Conservation (phyloP, 2,113 vertebrate genomes). For the Oreochromis aureus region DNA sequence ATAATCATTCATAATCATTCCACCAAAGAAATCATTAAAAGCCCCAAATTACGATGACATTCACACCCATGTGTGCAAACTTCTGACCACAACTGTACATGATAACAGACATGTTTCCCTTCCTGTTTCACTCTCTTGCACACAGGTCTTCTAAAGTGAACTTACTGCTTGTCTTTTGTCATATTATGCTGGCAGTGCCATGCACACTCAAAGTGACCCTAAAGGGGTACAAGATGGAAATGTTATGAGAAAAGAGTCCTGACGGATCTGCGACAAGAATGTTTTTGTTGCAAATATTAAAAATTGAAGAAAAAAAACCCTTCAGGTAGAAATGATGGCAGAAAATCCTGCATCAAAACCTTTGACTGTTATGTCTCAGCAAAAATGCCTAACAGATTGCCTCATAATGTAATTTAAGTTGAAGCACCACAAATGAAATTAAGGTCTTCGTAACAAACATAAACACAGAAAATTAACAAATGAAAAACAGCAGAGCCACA, state of each 20-base stretch:
- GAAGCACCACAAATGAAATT: not conserved
- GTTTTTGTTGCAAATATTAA: not conserved
- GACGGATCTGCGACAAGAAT: not conserved
- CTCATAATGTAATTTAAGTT: not conserved
- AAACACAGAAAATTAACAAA: not conserved
- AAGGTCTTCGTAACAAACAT: not conserved
- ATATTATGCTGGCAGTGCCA: not conserved
- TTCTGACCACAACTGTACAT: not conserved
- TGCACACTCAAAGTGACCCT: not conserved
- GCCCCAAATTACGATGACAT: not conserved
- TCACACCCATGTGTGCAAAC: fast-evolving
- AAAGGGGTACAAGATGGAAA: not conserved
- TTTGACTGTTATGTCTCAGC: not conserved
- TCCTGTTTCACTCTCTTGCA: not conserved
- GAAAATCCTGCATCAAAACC: not conserved
- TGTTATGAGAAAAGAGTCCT: not conserved
- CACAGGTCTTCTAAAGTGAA: fast-evolving
- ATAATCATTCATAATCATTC: not conserved
- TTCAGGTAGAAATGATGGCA: not conserved
- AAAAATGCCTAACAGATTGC: not conserved
- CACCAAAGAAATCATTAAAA: not conserved
- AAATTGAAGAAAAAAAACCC: fast-evolving
- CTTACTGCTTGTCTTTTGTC: not conserved
- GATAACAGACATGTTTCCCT: fast-evolving
- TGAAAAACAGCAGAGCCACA: not conserved